Evolutionary conservation across 2,797 vertebrate species (phyloP).

Genomic region (Adrianichthys oophorus): DNA sequence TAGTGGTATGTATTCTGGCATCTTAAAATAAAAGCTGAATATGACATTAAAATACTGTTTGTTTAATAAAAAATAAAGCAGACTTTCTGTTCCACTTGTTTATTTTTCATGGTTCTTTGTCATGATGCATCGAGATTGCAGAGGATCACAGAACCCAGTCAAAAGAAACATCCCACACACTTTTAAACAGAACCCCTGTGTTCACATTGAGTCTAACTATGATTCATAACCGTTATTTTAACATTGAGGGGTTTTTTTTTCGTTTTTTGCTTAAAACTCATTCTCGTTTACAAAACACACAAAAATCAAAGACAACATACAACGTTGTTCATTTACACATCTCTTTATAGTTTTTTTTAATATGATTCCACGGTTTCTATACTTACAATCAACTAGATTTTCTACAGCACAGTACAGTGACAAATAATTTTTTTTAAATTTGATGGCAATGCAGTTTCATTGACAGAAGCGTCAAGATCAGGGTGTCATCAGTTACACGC

Average conservation of each 20-base stretch:
- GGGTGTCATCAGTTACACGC: slow-evolving; percentile 57
- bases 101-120: slow-evolving; percentile 74
- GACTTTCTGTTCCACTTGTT: slow-evolving; percentile 56
- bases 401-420: slow-evolving; percentile 88
- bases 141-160: slow-evolving; percentile 56
- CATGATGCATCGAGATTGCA: slow-evolving; percentile 60
- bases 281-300: slow-evolving; percentile 82
- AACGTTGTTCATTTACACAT: slow-evolving; percentile 77
- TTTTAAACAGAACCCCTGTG: slow-evolving; percentile 70
- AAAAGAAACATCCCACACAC: slow-evolving; percentile 74
- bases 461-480: slow-evolving; percentile 73
- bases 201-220: slow-evolving; percentile 77
- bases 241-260: slow-evolving; percentile 68
- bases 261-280: slow-evolving; percentile 65
- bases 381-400: slow-evolving; percentile 87
- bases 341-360: slow-evolving; percentile 65
- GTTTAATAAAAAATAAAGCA: background rate
- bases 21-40: background rate
- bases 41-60: background rate
- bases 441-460: slow-evolving; percentile 74
- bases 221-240: slow-evolving; percentile 69
- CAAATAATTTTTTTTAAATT: slow-evolving; percentile 74
- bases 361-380: slow-evolving; percentile 79
- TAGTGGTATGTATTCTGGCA: no score
- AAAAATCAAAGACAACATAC: slow-evolving; percentile 81